Conservation (phyloP, 92 coral and sea anemone genomes). For the Porites divaricata region DNA sequence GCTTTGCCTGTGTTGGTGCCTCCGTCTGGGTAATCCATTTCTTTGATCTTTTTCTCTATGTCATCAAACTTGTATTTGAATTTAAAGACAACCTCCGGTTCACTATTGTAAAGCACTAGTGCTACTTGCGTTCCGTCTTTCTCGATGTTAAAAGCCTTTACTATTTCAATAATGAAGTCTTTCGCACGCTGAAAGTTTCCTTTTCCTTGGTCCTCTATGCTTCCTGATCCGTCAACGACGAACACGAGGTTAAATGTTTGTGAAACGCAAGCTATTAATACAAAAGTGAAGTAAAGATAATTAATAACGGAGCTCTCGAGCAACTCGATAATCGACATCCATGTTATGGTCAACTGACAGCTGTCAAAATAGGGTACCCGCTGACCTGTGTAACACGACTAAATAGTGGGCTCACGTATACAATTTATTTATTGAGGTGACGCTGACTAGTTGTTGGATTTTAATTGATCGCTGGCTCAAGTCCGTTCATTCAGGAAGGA, state of each 20-base stretch:
- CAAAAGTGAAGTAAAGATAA: background rate
- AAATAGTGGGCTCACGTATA: no score
- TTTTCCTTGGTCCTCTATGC: conserved; percentile 59
- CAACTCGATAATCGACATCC: no score
- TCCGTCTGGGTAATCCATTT: conserved; percentile 32
- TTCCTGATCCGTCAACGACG: conserved; percentile 72
- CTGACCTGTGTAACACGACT: no score
- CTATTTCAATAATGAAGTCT: conserved; percentile 60
- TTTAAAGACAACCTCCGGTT: conserved; percentile 33
- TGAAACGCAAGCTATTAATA: conserved; percentile 1
- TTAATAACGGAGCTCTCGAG: no score
- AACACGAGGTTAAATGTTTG: conserved; percentile 57
- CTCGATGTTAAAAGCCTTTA: conserved; percentile 49
- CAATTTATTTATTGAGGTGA: no score
- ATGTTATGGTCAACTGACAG: no score
- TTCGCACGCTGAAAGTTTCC: conserved; percentile 70
- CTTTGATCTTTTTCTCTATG: conserved; percentile 33
- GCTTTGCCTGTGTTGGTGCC: conserved; percentile 63
- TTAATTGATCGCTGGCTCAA: no score
- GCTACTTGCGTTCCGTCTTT: conserved; percentile 63
- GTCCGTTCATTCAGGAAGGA: no score
- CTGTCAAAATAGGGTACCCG: no score
- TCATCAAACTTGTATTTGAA: conserved; percentile 25
- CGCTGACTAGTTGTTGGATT: no score
- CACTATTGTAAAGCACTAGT: conserved; percentile 48